A percentile compares a stretch with the other conserved stretches of the same genome.
phyloP scores from a whole-genome alignment of 2,888 invertebrate genomes.

The Luperina nickerlii region DNA sequence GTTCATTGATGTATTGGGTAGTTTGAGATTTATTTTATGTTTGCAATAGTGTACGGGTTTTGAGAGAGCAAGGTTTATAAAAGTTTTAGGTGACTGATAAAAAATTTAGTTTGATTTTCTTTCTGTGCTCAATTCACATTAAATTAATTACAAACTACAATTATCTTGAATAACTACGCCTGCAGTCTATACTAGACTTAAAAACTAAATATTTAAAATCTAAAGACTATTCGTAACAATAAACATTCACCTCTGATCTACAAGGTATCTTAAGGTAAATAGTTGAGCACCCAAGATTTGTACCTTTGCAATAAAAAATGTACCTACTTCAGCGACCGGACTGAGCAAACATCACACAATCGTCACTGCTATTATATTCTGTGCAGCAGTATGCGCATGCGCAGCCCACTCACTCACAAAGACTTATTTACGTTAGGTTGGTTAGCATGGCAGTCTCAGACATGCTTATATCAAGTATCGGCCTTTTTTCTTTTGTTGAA shows the following conservation, averaged over 20 bases:
- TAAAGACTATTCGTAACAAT: neutral
- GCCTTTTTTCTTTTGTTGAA: constrained; percentile 26
- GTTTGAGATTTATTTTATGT: constrained; percentile 10
- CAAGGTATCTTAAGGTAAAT: constrained; percentile 30
- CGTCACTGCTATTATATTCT: constrained; percentile 16
- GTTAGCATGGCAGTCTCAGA: constrained; percentile 2
- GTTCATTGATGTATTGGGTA: constrained; percentile 38
- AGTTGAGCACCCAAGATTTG: constrained; percentile 23
- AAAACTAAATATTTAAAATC: constrained; percentile 9
- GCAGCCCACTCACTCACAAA: constrained; percentile 19
- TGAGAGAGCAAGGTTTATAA: neutral
- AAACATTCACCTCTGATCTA: constrained; percentile 9
- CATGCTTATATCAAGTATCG: constrained; percentile 24
- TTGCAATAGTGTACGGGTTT: neutral
- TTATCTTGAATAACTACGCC: neutral
- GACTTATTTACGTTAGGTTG: constrained; percentile 24
- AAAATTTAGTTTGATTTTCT: neutral
- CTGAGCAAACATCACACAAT: constrained; percentile 20
- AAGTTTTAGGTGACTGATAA: neutral
- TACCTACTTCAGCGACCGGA: neutral
- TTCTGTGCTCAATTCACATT: neutral
- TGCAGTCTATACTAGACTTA: neutral
- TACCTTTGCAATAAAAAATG: constrained; percentile 29
- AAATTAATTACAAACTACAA: neutral
- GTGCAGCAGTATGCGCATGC: neutral